Percentiles rank a stretch among this genome's conserved stretches.
These are phyloP conservation scores for Siniperca undulata DNA, from an alignment of 2,797 vertebrate species.

Conservation along the genomic window DNA sequence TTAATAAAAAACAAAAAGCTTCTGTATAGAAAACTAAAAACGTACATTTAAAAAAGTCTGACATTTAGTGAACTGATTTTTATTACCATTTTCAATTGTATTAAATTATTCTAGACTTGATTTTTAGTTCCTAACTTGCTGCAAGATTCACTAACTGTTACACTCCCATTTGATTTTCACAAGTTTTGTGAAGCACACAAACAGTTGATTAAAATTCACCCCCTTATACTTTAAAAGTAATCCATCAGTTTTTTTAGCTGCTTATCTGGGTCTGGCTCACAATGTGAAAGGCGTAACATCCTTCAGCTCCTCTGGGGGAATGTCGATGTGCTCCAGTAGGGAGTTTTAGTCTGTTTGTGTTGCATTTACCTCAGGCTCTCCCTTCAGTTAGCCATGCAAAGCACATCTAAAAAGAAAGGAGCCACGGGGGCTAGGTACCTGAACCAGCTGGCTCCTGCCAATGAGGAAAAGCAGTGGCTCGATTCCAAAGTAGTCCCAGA, in stretches of 20 bases:
- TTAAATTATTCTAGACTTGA: neutral
- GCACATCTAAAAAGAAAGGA: slow-evolving; percentile 12
- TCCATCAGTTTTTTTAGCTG: neutral
- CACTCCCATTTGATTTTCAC: neutral
- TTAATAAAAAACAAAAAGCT: neutral
- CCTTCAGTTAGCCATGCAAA: slow-evolving; percentile 4
- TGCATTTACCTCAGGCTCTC: slow-evolving; percentile 18
- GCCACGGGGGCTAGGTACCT: neutral
- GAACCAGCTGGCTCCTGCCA: slow-evolving; percentile 21
- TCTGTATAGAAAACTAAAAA: neutral
- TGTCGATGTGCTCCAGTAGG: neutral
- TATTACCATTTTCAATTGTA: neutral
- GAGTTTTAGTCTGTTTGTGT: slow-evolving; percentile 4
- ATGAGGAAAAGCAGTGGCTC: slow-evolving; percentile 23
- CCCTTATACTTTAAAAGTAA: neutral
- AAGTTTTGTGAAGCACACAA: neutral
- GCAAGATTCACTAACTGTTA: neutral
- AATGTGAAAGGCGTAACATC: neutral
- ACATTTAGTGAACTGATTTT: neutral
- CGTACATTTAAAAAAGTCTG: neutral
- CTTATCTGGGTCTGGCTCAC: neutral
- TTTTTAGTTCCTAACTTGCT: neutral
- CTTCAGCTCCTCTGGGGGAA: neutral
- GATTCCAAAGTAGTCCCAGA: slow-evolving; percentile 8
- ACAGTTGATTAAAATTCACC: neutral